These are phyloP conservation scores for Epinephelus coioides DNA, from an alignment of 2,797 vertebrate genomes.

Conservation along the genomic window DNA sequence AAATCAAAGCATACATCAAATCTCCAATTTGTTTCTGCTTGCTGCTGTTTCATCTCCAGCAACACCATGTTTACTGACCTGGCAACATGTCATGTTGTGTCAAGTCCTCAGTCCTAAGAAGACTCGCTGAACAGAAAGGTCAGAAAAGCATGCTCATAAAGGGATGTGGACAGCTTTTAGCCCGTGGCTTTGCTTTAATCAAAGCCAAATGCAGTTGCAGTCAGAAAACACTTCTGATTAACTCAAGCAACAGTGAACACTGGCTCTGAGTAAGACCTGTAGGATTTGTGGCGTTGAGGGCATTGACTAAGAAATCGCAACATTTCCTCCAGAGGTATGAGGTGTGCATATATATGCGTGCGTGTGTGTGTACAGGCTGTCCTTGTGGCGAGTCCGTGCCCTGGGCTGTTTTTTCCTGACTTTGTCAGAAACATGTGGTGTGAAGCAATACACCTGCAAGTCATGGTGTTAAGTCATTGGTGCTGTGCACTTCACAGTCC, in stretches of 20 bases:
- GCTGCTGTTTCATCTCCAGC: conserved; percentile 68
- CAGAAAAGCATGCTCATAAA: conserved; percentile 88
- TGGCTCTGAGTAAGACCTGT: conserved; percentile 85
- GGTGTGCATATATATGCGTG: conserved; percentile 35
- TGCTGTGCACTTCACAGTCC: conserved; percentile 73
- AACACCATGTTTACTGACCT: conserved; percentile 87
- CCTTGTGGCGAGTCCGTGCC: conserved; percentile 71
- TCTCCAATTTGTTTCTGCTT: conserved; percentile 55
- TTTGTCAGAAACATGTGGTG: conserved; percentile 78
- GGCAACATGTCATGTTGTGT: conserved; percentile 88
- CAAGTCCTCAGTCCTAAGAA: conserved; percentile 86
- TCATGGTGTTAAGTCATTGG: conserved; percentile 75
- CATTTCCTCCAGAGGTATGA: conserved; percentile 76
- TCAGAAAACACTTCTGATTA: conserved; percentile 87
- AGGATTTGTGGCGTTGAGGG: conserved; percentile 77
- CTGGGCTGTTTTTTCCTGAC: conserved; percentile 73
- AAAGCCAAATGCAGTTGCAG: conserved; percentile 85
- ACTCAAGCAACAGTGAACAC: conserved; percentile 86
- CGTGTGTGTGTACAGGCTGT: conserved; percentile 27
- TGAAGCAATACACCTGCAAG: conserved; percentile 81
- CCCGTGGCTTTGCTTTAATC: conserved; percentile 88
- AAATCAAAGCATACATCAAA: conserved; percentile 39
- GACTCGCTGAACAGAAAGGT: conserved; percentile 88
- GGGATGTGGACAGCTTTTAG: conserved; percentile 87
- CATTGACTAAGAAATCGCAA: conserved; percentile 84